Evolutionary conservation across 1,140 invertebrate species (phyloP).

Genomic region (Lethrus apterus): DNA sequence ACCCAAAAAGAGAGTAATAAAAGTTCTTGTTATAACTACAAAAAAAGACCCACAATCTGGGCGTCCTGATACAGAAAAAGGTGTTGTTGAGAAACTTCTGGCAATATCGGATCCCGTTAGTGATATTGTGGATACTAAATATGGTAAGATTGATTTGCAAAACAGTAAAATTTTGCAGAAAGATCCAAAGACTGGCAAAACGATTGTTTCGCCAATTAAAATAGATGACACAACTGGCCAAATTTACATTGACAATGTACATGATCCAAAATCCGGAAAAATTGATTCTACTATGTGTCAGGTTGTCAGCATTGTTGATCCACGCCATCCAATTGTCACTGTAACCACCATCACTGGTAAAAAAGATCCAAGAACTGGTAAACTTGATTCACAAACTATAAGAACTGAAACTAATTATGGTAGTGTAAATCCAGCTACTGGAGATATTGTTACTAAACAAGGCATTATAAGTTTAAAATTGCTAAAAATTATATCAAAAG

Average conservation of each 20-base stretch:
- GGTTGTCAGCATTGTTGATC: constrained; percentile 57
- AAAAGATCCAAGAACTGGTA: constrained; percentile 52
- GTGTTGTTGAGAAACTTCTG: constrained; percentile 48
- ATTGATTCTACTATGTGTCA: constrained; percentile 53
- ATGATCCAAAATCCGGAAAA: constrained; percentile 52
- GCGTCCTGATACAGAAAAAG: constrained; percentile 48
- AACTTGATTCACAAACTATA: constrained; percentile 49
- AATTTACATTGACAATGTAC: constrained; percentile 53
- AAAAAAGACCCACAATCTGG: constrained; percentile 51
- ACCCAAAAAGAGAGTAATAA: constrained; percentile 38
- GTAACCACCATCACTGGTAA: constrained; percentile 53
- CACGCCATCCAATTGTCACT: constrained; percentile 57
- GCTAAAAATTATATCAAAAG: constrained; percentile 46
- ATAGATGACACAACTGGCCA: constrained; percentile 56
- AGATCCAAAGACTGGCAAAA: constrained; percentile 50
- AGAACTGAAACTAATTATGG: constrained; percentile 56
- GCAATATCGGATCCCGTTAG: constrained; percentile 49
- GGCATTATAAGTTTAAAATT: constrained; percentile 57
- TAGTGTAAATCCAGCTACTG: constrained; percentile 54
- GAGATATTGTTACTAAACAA: constrained; percentile 58
- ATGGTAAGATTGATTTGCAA: constrained; percentile 51
- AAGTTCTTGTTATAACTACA: constrained; percentile 49
- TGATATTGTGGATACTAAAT: constrained; percentile 50
- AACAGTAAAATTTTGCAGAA: constrained; percentile 47
- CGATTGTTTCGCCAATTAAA: constrained; percentile 49